Conservation (phyloP, 35 echinoderm and acorn worm genomes). For the Strongylocentrotus purpuratus region DNA sequence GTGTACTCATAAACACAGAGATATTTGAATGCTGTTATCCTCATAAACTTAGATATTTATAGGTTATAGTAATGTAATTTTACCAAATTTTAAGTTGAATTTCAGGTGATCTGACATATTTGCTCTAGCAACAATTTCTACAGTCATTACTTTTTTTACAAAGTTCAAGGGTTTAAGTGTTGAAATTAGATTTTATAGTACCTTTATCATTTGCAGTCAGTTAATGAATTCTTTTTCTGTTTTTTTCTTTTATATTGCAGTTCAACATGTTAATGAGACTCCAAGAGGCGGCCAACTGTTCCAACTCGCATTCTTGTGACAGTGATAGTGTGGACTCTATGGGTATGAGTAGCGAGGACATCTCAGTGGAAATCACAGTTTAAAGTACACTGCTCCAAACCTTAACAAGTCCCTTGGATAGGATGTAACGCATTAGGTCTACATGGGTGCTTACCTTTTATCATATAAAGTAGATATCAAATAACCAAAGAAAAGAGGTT, state of each 20-base stretch:
- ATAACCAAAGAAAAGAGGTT: neutral
- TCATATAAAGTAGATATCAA: neutral
- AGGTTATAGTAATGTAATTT: too few species aligned
- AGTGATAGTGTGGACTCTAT: slow-evolving; percentile 93
- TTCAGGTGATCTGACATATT: too few species aligned
- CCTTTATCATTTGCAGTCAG: neutral
- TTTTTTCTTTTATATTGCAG: slow-evolving; percentile 62
- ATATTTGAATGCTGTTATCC: too few species aligned
- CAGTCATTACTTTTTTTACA: too few species aligned
- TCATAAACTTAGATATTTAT: too few species aligned
- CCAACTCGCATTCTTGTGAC: slow-evolving; percentile 85
- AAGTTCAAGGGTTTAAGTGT: too few species aligned
- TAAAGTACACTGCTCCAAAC: neutral
- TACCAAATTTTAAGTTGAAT: too few species aligned
- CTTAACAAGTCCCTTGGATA: neutral
- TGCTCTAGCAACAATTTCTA: too few species aligned
- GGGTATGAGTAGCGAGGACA: slow-evolving; percentile 78
- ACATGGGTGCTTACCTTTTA: neutral
- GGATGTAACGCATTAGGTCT: neutral
- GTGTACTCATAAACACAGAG: too few species aligned
- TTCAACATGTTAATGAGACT: slow-evolving; percentile 99
- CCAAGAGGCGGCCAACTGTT: slow-evolving; percentile 96
- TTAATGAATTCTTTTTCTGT: neutral
- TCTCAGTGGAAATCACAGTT: slow-evolving; percentile 55
- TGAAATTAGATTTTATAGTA: neutral